phyloP scores from a whole-genome alignment of 2,888 invertebrate species.

The Brenthis hecate region DNA sequence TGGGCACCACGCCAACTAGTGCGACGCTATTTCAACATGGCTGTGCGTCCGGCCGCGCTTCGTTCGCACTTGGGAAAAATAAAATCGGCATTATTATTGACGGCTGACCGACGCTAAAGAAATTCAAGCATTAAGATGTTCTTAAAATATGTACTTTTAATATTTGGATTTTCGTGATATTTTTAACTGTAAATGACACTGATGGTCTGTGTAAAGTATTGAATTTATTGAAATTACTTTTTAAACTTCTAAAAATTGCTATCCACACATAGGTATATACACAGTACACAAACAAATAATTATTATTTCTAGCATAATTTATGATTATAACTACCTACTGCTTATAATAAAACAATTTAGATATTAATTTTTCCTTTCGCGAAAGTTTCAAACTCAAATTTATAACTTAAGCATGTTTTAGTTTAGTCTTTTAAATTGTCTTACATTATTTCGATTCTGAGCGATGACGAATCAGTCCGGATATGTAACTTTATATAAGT shows the following conservation, averaged over 20 bases:
- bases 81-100: constrained; percentile 45
- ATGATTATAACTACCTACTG: too few relatives aligned
- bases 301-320: too few relatives aligned
- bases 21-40: constrained; percentile 66
- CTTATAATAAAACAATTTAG: too few relatives aligned
- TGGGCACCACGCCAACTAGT: constrained; percentile 69
- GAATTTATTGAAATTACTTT: not conserved
- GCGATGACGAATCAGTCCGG: too few relatives aligned
- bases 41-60: constrained; percentile 52
- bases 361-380: too few relatives aligned
- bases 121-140: constrained; percentile 32
- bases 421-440: too few relatives aligned
- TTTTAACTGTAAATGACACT: not conserved
- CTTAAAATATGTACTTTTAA: constrained; percentile 27
- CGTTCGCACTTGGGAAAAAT: constrained; percentile 47
- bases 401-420: too few relatives aligned
- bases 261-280: not conserved
- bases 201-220: not conserved
- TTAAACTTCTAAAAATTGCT: not conserved
- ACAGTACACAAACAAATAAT: too few relatives aligned
- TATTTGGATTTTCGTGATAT: constrained; percentile 4
- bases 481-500: too few relatives aligned
- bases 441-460: too few relatives aligned
- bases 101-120: constrained; percentile 37
- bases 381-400: too few relatives aligned